phyloP scores from a whole-genome alignment of 1,140 invertebrate genomes.

The Drosophila sp. region DNA sequence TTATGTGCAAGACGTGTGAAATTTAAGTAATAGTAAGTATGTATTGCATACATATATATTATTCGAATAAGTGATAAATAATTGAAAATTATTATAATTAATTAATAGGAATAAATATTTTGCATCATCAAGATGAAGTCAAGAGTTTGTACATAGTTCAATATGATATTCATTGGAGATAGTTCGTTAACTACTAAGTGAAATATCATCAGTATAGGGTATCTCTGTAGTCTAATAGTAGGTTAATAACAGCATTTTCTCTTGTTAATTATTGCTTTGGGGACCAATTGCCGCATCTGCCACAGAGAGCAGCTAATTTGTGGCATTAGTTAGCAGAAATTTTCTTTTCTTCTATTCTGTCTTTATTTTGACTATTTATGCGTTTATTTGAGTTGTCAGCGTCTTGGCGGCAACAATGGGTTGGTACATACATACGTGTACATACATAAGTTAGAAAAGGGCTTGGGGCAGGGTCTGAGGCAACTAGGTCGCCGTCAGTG shows the following conservation, averaged over 20 bases:
- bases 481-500: slow-evolving; percentile 46
- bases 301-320: slow-evolving; percentile 41
- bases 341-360: slow-evolving; percentile 1
- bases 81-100: too few relatives aligned
- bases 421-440: too few relatives aligned
- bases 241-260: neutral
- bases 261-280: slow-evolving; percentile 43
- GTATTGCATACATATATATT: too few relatives aligned
- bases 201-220: too few relatives aligned
- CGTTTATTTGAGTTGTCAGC: slow-evolving; percentile 64
- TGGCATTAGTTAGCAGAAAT: slow-evolving; percentile 46
- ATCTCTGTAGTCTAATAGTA: neutral
- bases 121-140: too few relatives aligned
- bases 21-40: too few relatives aligned
- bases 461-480: neutral
- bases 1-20: too few relatives aligned
- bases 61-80: too few relatives aligned
- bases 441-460: neutral
- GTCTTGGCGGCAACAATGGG: slow-evolving; percentile 21
- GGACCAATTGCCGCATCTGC: slow-evolving; percentile 32
- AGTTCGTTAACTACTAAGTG: too few relatives aligned
- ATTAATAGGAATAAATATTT: too few relatives aligned
- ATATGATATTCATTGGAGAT: too few relatives aligned
- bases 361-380: slow-evolving; percentile 34
- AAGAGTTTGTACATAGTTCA: too few relatives aligned